These are phyloP conservation scores for Nomia melanderi DNA, from an alignment of 1,140 invertebrate species.

Conservation along the genomic window DNA sequence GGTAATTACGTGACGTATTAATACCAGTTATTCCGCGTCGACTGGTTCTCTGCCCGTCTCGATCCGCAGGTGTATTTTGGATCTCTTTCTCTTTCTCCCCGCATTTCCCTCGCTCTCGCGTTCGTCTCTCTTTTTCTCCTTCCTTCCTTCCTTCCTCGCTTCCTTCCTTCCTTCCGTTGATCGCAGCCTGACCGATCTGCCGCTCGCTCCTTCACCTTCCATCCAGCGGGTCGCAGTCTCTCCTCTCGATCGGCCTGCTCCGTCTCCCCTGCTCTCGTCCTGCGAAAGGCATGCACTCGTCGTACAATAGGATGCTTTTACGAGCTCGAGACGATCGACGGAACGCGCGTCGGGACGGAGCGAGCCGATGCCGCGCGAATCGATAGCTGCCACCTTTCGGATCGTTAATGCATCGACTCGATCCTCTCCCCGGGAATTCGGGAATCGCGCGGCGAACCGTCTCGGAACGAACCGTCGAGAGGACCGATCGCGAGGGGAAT, in stretches of 20 bases:
- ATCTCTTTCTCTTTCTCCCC: constrained; percentile 48
- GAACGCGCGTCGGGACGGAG: no score
- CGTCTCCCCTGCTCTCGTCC: neutral
- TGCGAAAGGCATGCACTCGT: constrained; percentile 28
- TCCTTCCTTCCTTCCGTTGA: neutral
- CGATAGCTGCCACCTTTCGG: no score
- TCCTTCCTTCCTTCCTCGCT: neutral
- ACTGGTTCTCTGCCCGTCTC: constrained; percentile 72
- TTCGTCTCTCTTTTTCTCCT: neutral
- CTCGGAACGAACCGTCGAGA: no score
- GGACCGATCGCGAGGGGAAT: neutral
- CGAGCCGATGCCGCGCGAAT: no score
- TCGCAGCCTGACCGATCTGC: neutral
- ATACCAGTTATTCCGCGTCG: constrained; percentile 78
- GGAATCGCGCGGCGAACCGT: no score
- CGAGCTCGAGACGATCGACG: neutral
- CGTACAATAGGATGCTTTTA: constrained; percentile 38
- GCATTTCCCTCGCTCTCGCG: neutral
- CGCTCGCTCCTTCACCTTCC: neutral
- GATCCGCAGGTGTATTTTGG: constrained; percentile 76
- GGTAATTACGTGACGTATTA: constrained; percentile 79
- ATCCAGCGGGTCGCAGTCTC: neutral
- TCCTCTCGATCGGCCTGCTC: no score
- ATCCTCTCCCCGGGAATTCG: no score
- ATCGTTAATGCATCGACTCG: no score